Evolutionary conservation across 2,797 vertebrate species (phyloP).

Genomic region (Pipistrellus kuhlii): DNA sequence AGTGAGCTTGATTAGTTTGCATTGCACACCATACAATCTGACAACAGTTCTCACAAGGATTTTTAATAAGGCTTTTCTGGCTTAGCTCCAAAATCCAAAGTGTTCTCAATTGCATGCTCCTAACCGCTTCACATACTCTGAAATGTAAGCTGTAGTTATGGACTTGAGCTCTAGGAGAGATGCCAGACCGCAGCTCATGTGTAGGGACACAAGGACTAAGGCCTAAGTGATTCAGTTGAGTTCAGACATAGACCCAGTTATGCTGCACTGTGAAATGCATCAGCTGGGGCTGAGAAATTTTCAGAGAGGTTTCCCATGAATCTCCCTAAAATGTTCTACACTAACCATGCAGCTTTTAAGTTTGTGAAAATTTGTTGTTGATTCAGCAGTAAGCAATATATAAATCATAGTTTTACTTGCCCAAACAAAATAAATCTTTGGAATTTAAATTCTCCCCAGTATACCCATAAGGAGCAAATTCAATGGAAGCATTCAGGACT

Average conservation of each 20-base stretch:
- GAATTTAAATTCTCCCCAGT: slow-evolving; percentile 53
- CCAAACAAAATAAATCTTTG: slow-evolving; percentile 47
- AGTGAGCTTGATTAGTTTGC: slow-evolving; percentile 70
- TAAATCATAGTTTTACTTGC: slow-evolving; percentile 54
- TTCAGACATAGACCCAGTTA: slow-evolving; percentile 27
- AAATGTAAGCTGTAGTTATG: slow-evolving; percentile 18
- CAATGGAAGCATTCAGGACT: background rate
- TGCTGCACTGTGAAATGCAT: background rate
- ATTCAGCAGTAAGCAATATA: slow-evolving; percentile 19
- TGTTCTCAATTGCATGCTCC: slow-evolving; percentile 15
- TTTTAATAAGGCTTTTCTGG: slow-evolving; percentile 76
- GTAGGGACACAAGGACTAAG: background rate
- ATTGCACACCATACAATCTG: slow-evolving; percentile 40
- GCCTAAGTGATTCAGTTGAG: background rate
- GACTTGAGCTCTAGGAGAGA: background rate
- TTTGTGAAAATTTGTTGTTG: slow-evolving; percentile 29
- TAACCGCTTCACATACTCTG: background rate
- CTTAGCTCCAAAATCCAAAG: slow-evolving; percentile 63
- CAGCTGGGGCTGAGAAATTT: slow-evolving; percentile 36
- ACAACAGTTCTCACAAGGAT: slow-evolving; percentile 57
- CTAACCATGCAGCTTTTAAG: background rate
- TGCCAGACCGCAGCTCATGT: background rate
- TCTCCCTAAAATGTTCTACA: slow-evolving; percentile 4
- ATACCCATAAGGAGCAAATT: slow-evolving; percentile 31
- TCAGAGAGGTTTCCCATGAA: background rate